Evolutionary conservation across 1,140 invertebrate genomes (phyloP), one percentile per base, ranked within the genome.

Genomic region (Magallana angulata): DNA sequence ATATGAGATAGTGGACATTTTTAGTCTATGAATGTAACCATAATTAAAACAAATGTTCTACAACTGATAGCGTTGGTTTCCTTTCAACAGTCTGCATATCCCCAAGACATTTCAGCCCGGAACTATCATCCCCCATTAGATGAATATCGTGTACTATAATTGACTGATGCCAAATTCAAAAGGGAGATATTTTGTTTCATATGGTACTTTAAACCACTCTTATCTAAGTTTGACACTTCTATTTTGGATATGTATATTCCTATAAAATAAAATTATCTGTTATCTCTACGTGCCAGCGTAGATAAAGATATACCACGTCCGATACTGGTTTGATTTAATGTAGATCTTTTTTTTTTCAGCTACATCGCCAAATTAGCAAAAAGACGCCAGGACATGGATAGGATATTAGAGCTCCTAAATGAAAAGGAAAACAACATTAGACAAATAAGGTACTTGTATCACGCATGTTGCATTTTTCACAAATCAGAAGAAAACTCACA

Each of bases 361-460:
- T 62, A 84, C 36, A 64, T 89, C 58, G 85, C 85, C 57, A 85
- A 89, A 84, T 68, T 89, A 24, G 82, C 60, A 36, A 62, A 81
- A 12, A 86, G 86, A 68, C 82, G 88, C 1, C 59, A 71, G 30
- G 85, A 89, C 58, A 68, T 89, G 16, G 57, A 76, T 16, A 89
- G 62, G 8, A 64, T 89, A 14, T 59, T 58, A n/a, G 30, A 64
- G 6, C 57, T 89, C 14, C 24, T 89, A 62, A 36, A 84, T 87
- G 88, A 89, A 24, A 85, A 85, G 12, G 85, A 89, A n/a, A 59
- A 64, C 12, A 84, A 36, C 24, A 89, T 89, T 16, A 64, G 84
- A 80, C 56, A 86, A 68, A 59, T 85, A 60, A 88, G 82, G 87
- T 88, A 85, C 9, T 48, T 84, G 30, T 1, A 60, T 30, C n/a